Percentiles rank a stretch among this genome's conserved stretches.
phyloP scores from a whole-genome alignment of 2,113 vertebrate genomes.

The Myotis lucifugus region DNA sequence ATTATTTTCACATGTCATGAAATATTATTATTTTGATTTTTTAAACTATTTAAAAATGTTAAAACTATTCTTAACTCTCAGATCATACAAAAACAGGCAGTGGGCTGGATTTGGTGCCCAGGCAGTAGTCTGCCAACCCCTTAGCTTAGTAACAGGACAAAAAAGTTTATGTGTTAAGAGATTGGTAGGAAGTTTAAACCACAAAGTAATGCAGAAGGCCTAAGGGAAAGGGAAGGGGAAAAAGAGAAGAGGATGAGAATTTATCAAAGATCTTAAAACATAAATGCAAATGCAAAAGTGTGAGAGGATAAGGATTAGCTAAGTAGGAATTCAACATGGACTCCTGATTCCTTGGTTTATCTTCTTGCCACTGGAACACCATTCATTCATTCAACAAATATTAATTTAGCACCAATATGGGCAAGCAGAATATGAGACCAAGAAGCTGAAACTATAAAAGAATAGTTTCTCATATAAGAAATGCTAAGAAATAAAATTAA shows the following conservation, averaged over 20 bases:
- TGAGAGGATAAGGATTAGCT: not conserved
- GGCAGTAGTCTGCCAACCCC: not conserved
- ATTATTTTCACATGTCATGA: not conserved
- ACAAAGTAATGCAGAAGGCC: not conserved
- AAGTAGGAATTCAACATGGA: constrained; percentile 1
- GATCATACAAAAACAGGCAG: not conserved
- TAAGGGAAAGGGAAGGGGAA: not conserved
- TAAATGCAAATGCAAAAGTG: not conserved
- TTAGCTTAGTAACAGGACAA: not conserved
- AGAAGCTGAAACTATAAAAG: not conserved
- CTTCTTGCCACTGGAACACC: not conserved
- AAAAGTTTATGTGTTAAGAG: not conserved
- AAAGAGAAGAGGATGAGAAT: not conserved
- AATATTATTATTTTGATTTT: not conserved
- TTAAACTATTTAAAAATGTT: not conserved
- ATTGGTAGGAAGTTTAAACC: not conserved
- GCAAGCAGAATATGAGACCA: not conserved
- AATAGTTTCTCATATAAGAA: not conserved
- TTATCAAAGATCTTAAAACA: constrained; percentile 26
- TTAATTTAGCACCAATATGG: not conserved
- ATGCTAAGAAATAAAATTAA: constrained; percentile 15
- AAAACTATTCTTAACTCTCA: not conserved
- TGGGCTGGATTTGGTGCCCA: not conserved
- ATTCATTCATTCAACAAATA: not conserved
- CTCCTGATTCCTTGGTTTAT: constrained; percentile 17